Evolutionary conservation across 2,888 invertebrate species (phyloP).

Genomic region (Cheilosia urbana): DNA sequence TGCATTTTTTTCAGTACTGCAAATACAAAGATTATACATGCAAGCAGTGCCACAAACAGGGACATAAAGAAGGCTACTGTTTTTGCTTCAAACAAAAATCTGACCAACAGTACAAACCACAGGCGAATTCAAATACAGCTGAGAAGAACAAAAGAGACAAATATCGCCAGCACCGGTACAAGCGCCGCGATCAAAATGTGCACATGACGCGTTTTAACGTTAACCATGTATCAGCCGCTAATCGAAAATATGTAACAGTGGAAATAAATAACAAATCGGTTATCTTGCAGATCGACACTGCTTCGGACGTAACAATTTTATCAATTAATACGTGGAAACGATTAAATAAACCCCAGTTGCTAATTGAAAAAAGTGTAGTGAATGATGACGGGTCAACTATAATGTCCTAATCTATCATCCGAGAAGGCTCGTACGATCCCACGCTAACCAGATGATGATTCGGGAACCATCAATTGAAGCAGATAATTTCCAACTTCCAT

Average conservation of each 20-base stretch:
- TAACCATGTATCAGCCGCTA: conserved; percentile 17
- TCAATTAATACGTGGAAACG: conserved; percentile 36
- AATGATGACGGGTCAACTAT: no score
- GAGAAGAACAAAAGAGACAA: conserved; percentile 18
- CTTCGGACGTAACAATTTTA: conserved; percentile 49
- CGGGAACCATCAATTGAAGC: not conserved
- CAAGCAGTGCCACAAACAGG: conserved; percentile 14
- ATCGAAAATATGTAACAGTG: conserved; percentile 28
- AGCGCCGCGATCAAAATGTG: conserved; percentile 1
- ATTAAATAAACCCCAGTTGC: conserved; percentile 34
- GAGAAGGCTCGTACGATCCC: not conserved
- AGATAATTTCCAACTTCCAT: not conserved
- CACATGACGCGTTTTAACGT: conserved; percentile 14
- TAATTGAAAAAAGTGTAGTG: not conserved
- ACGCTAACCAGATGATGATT: conserved; percentile 4
- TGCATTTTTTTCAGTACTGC: conserved; percentile 34
- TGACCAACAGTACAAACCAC: no score
- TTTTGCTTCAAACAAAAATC: conserved; percentile 33
- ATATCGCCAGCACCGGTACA: conserved; percentile 10
- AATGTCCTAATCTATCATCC: not conserved
- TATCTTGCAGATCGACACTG: conserved; percentile 45
- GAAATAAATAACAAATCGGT: conserved; percentile 17
- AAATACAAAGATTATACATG: conserved; percentile 20
- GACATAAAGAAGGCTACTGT: conserved; percentile 83
- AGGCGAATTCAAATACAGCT: conserved; percentile 18